These are phyloP conservation scores for Oryzias melastigma DNA, from an alignment of 2,113 vertebrate species.

Conservation along the genomic window DNA sequence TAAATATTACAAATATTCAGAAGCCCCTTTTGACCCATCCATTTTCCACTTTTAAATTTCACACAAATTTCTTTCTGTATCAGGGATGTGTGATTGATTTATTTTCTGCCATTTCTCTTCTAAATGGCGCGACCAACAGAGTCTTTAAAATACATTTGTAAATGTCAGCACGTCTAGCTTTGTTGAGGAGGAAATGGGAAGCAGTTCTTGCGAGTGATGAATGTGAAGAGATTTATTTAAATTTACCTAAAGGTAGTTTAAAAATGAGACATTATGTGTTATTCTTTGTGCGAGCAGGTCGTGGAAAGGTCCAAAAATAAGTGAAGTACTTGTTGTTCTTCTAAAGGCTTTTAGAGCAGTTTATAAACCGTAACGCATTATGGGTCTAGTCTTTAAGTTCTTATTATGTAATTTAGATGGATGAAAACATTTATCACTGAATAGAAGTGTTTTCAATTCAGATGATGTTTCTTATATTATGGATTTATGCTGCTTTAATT, in stretches of 20 bases:
- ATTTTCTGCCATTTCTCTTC: neutral
- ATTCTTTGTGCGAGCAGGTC: no score
- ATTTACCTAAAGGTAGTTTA: neutral
- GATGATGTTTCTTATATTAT: no score
- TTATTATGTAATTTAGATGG: neutral
- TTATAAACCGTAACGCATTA: neutral
- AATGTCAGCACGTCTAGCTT: neutral
- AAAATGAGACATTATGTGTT: neutral
- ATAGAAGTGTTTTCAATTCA: neutral
- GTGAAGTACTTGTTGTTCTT: no score
- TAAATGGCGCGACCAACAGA: neutral
- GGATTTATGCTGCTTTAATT: no score
- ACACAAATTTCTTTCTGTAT: neutral
- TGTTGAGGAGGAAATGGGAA: conserved; percentile 3
- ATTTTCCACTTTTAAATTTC: neutral
- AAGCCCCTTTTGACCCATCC: neutral
- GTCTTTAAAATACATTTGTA: neutral
- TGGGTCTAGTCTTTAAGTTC: neutral
- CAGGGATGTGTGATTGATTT: neutral
- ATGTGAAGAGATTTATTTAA: no score
- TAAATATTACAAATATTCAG: neutral
- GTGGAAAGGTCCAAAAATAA: no score
- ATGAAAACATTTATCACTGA: neutral
- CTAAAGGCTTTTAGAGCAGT: neutral
- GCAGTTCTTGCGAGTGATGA: neutral